phyloP scores from a whole-genome alignment of 2,113 vertebrate genomes.

The Taurulus bubalis region DNA sequence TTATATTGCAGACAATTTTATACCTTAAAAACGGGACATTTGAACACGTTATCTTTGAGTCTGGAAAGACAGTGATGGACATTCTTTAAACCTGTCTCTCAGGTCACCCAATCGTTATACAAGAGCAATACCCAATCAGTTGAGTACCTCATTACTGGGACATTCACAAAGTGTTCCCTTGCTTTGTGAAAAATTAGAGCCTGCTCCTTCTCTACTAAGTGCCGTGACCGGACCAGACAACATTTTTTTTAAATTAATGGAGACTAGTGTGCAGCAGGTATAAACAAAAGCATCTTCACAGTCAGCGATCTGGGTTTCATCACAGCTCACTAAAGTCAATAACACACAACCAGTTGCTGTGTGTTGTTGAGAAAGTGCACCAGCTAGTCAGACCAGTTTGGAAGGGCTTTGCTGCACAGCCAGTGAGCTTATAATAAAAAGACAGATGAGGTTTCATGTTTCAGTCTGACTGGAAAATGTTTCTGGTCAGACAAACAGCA shows the following conservation, averaged over 20 bases:
- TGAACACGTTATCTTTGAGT: background rate
- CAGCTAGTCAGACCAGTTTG: constrained; percentile 69
- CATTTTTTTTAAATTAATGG: background rate
- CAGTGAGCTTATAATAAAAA: constrained; percentile 15
- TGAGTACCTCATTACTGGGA: background rate
- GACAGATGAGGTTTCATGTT: constrained; percentile 28
- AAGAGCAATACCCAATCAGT: background rate
- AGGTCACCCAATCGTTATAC: background rate
- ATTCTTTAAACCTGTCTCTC: background rate
- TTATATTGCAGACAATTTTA: background rate
- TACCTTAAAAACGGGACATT: background rate
- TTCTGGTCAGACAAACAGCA: background rate
- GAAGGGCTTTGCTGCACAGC: background rate
- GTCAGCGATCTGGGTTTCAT: no score
- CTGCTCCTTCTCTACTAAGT: background rate
- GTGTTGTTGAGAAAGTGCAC: constrained; percentile 22
- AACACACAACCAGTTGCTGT: background rate
- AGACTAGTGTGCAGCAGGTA: background rate
- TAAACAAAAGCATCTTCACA: background rate
- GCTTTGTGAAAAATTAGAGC: background rate
- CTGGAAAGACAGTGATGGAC: background rate
- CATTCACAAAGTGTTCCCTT: background rate
- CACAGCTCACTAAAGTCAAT: background rate
- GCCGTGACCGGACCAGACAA: background rate
- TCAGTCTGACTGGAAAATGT: background rate